Evolutionary conservation across 2,113 vertebrate genomes (phyloP), one percentile per base, ranked within the genome.

Genomic region (Austrofundulus limnaeus): DNA sequence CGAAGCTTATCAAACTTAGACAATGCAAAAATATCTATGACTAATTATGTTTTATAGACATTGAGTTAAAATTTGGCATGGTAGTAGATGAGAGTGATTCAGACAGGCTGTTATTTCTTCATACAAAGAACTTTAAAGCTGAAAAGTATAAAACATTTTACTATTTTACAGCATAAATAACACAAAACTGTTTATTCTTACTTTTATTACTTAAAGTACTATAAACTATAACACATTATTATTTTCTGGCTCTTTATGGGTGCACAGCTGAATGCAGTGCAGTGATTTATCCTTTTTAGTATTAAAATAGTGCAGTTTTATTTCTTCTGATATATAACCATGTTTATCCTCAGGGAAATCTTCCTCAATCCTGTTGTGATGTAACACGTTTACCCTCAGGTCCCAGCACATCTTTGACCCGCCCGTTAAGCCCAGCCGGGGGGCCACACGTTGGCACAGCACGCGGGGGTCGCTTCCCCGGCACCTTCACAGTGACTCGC

Each of bases 401-500:
- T 8, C 89, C 92, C 20, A 82, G 88, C 80, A 89, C 86, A 25
- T 98, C 96, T 85, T 95, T 95, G 53, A 93, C 82, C 61, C 95
- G 88, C 37, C 96, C 97, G 0, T 98, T 98, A 85, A 96, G 92
- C 52, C 95, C 95, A 21, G 90, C 89, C 0, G 93, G 93, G 59
- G 95, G 92, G 2, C 93, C 92, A 12, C 93, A 92, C 51, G 95
- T 80, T 0, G 95, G 94, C 60, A 94, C 92, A 38, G 97, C 97
- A 0, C 96, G 92, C 0, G 95, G 97, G 0, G 96, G 95, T 1
- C 96, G 91, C 81, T 98, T 98, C 16, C 97, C 97, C 0, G 97
- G 97, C 54, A 99, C 96, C 80, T 99, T 99, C 49, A 99, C 97
- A 0, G 97, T 98, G 74, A 97, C 98, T 4, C 96, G 90, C 31